Evolutionary conservation across 2,113 vertebrate genomes (phyloP).

Genomic region (Felis chaus): DNA sequence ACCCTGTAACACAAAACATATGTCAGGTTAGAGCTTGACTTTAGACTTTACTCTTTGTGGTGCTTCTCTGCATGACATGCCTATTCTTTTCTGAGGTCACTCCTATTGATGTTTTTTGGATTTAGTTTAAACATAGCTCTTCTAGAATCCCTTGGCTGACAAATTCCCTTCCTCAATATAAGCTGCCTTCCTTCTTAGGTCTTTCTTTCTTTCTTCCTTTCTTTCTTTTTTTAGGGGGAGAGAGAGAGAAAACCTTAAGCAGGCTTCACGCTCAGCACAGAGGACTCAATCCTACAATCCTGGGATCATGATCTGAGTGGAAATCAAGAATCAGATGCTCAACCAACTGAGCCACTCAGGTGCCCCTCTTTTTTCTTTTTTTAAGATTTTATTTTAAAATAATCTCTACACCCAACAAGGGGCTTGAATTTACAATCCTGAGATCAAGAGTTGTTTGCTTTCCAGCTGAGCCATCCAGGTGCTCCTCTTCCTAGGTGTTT

Average conservation of each 20-base stretch:
- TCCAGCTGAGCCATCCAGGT: neutral
- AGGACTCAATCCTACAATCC: too few species aligned
- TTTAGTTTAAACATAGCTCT: neutral
- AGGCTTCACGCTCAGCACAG: too few species aligned
- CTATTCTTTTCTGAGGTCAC: neutral
- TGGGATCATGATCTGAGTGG: too few species aligned
- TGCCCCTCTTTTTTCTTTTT: neutral
- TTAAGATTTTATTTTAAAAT: neutral
- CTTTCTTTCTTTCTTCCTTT: too few species aligned
- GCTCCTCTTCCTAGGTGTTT: neutral
- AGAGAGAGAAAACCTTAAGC: too few species aligned
- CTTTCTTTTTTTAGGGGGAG: too few species aligned
- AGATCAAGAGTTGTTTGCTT: neutral
- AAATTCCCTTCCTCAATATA: neutral
- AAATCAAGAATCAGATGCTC: too few species aligned
- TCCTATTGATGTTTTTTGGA: neutral
- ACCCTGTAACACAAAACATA: neutral
- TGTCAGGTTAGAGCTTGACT: neutral
- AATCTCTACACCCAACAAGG: neutral
- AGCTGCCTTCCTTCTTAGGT: neutral
- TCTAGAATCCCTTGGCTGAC: neutral
- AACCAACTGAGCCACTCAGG: too few species aligned
- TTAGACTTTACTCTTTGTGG: neutral
- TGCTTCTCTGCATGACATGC: neutral
- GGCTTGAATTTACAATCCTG: neutral